Percentiles rank a stretch among this genome's conserved stretches.
Evolutionary conservation across 2,888 invertebrate species (phyloP).

Genomic region (Euproctis similis): DNA sequence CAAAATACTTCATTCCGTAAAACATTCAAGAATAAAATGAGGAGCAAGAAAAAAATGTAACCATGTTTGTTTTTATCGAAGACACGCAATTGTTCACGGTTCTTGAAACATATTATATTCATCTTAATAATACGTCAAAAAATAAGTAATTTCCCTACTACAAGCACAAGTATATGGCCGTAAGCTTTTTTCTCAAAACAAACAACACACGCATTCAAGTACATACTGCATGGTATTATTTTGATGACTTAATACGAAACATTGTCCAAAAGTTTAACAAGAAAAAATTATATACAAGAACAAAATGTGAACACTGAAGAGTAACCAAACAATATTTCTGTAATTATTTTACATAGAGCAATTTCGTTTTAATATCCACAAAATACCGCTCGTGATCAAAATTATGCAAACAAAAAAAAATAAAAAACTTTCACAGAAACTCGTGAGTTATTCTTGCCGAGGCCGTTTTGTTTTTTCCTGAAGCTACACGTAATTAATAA

Average conservation of each 20-base stretch:
- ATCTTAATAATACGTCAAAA: too few relatives aligned
- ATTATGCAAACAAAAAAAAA: too few relatives aligned
- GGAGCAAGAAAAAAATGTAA: too few relatives aligned
- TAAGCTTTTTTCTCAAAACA: conserved; percentile 20
- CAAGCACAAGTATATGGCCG: conserved; percentile 16
- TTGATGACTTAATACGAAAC: conserved; percentile 57
- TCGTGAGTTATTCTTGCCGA: too few relatives aligned
- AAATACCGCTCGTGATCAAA: conserved; percentile 31
- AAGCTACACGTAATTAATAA: too few relatives aligned
- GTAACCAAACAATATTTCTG: conserved; percentile 41
- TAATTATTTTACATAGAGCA: conserved; percentile 45
- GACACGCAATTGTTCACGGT: too few relatives aligned
- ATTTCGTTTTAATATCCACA: conserved; percentile 31
- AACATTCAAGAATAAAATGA: too few relatives aligned
- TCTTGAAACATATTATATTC: too few relatives aligned
- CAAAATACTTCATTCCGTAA: too few relatives aligned
- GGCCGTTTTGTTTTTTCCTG: too few relatives aligned
- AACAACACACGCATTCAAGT: conserved; percentile 17
- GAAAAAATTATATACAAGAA: conserved; percentile 48
- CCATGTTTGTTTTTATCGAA: too few relatives aligned
- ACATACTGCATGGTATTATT: conserved; percentile 37
- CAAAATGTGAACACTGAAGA: conserved; percentile 18
- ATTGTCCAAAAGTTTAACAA: conserved; percentile 42
- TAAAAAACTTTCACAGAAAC: not conserved
- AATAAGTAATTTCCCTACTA: too few relatives aligned